Base-by-base conservation (phyloP, 2,113 vertebrate genomes). In the Sorex araneus region DNA sequence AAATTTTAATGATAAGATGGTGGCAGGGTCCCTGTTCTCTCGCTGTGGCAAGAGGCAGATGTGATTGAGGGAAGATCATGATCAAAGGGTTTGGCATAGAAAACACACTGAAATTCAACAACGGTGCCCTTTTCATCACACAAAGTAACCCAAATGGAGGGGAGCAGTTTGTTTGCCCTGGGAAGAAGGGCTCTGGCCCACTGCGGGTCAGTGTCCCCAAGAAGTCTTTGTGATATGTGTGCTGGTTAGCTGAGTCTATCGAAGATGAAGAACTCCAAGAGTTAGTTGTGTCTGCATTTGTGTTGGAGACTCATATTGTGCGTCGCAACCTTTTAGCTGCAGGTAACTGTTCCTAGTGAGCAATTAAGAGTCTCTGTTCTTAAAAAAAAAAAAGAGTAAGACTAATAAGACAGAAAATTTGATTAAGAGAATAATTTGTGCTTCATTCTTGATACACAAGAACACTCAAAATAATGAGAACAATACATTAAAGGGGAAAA, bases 291-390 rank as follows among this genome's bases (percentile, higher is more conserved):
- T 27, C 43, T 60, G 45, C 45, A 30, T 40, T 74, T 63, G 54
- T 50, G 16, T 82, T 78, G 82, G 13, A 23, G 45, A 82, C 4
- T 69, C 47, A 27, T 3, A 2, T 15, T 57, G 28, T 10, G 28
- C 79, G 32, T 19, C 4, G 11, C 25, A 54, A 43, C 6, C 7
- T 60, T 18, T n/a, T 8, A 12, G 47, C 67, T 79, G 82, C 60
- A 71, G 67, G 60, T 40, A 47, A 75, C 34, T 70, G 45, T 91
- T n/a, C 30, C 40, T 34, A 75, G 32, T 73, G 85, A 89, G 27
- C 50, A 81, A 57, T 79, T 64, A 84, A 60, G 69, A 36, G 28
- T 15, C n/a, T 60, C 50, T 34, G 3, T 71, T 82, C 30, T 69
- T 73, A 1, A 66, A 66, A 66, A 66, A 60, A 57, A 69, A 9